Percentiles rank a stretch among this genome's conserved stretches.
These are phyloP conservation scores for Prionailurus bengalensis DNA, from an alignment of 2,113 vertebrate species.

Conservation along the genomic window DNA sequence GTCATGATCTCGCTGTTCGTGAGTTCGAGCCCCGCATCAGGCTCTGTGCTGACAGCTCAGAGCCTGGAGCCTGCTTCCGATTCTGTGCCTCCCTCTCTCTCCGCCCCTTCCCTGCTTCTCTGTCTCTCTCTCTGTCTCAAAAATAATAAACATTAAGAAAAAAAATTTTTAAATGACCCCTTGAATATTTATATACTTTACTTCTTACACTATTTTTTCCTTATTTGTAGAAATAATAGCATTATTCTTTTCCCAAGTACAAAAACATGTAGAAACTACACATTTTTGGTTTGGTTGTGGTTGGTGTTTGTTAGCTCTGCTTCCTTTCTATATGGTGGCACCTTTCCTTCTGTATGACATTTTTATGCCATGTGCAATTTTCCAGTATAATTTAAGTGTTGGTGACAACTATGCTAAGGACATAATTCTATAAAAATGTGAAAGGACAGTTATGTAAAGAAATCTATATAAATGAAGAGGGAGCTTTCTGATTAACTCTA, in stretches of 20 bases:
- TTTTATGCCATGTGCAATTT: background rate
- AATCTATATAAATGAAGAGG: background rate
- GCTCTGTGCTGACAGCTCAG: no score
- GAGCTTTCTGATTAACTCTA: background rate
- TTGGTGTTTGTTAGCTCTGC: background rate
- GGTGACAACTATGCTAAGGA: background rate
- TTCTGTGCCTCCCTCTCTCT: no score
- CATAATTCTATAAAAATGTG: background rate
- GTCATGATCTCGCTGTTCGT: no score
- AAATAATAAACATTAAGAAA: no score
- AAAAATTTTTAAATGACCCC: no score
- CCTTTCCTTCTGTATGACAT: background rate
- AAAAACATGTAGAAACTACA: background rate
- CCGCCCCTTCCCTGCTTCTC: no score
- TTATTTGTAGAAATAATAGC: background rate
- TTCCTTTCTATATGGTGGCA: background rate
- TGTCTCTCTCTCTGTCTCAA: no score
- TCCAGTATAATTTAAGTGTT: conserved; percentile 19
- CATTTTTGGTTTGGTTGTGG: background rate
- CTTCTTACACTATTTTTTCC: background rate
- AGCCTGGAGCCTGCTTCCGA: no score
- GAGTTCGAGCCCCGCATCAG: no score
- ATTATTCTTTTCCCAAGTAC: background rate
- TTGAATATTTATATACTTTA: background rate
- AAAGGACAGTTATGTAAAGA: background rate